Conservation (phyloP, 2,888 invertebrate species). For the Yponomeuta evonymella region DNA sequence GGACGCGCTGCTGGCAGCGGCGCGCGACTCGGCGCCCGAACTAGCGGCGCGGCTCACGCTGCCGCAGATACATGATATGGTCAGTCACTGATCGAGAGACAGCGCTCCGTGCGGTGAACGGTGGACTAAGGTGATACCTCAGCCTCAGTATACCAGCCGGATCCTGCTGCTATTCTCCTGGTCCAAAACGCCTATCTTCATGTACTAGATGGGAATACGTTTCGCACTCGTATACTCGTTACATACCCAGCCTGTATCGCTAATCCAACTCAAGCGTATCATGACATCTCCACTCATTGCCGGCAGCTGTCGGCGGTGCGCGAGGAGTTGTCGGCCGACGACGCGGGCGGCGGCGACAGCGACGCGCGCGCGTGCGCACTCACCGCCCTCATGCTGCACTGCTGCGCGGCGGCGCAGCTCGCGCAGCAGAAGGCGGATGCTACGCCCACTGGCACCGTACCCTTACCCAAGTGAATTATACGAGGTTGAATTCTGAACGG, state of each 20-base stretch:
- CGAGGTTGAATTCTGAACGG: slow-evolving; percentile 25
- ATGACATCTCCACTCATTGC: background rate
- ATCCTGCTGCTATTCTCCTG: no score
- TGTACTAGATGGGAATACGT: no score
- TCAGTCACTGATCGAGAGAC: slow-evolving; percentile 49
- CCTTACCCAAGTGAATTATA: slow-evolving; percentile 22
- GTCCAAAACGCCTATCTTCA: no score
- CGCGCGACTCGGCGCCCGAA: slow-evolving; percentile 86
- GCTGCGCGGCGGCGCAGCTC: slow-evolving; percentile 94
- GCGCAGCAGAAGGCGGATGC: slow-evolving; percentile 62
- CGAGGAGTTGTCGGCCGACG: slow-evolving; percentile 59
- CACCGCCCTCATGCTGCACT: slow-evolving; percentile 94
- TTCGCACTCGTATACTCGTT: no score
- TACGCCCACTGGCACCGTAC: slow-evolving; percentile 44
- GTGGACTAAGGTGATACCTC: no score
- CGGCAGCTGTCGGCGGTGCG: slow-evolving; percentile 60
- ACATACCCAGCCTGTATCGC: no score
- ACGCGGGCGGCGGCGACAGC: slow-evolving; percentile 39
- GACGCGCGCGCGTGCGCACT: slow-evolving; percentile 88
- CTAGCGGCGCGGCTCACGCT: slow-evolving; percentile 69
- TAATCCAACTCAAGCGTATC: no score
- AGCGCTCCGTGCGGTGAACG: no score
- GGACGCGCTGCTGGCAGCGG: slow-evolving; percentile 90
- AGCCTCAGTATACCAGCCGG: no score
- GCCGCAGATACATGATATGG: slow-evolving; percentile 90